Percentiles rank a stretch among this genome's conserved stretches.
Evolutionary conservation across 1,140 invertebrate species (phyloP).

Genomic region (Drepana arcuata): DNA sequence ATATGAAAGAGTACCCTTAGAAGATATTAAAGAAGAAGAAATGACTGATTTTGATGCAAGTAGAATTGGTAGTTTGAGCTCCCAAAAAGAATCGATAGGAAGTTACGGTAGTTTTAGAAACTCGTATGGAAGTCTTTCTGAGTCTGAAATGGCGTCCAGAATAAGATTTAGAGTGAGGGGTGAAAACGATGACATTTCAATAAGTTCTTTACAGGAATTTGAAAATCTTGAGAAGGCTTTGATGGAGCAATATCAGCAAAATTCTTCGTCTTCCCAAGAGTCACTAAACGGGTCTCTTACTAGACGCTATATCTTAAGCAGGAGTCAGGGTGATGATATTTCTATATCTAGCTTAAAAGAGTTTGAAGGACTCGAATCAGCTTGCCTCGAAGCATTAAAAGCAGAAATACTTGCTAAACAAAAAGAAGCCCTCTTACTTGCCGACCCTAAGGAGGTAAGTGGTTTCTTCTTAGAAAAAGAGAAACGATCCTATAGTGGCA

Average conservation of each 20-base stretch:
- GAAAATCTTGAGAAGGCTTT: constrained; percentile 88
- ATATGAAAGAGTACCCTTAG: constrained; percentile 85
- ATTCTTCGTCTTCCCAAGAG: constrained; percentile 79
- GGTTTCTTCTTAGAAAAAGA: constrained; percentile 70
- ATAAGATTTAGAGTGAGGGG: constrained; percentile 84
- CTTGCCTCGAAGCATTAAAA: constrained; percentile 86
- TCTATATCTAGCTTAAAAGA: constrained; percentile 94
- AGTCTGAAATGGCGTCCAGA: constrained; percentile 86
- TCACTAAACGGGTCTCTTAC: constrained; percentile 84
- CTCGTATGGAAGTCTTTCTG: constrained; percentile 85
- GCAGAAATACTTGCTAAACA: constrained; percentile 88
- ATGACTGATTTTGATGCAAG: constrained; percentile 86
- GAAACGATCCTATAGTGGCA: constrained; percentile 65
- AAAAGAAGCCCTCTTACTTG: constrained; percentile 84
- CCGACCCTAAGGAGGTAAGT: constrained; percentile 74
- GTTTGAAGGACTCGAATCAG: constrained; percentile 93
- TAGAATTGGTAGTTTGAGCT: constrained; percentile 85
- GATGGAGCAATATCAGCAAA: constrained; percentile 76
- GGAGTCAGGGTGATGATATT: constrained; percentile 88
- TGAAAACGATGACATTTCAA: constrained; percentile 92
- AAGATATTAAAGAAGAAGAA: constrained; percentile 94
- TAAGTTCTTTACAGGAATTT: constrained; percentile 95
- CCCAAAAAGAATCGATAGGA: constrained; percentile 84
- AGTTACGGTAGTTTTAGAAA: constrained; percentile 82
- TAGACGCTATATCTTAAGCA: constrained; percentile 74